Base-by-base conservation (phyloP, 92 coral and sea anemone species). In the Muricea muricata region DNA sequence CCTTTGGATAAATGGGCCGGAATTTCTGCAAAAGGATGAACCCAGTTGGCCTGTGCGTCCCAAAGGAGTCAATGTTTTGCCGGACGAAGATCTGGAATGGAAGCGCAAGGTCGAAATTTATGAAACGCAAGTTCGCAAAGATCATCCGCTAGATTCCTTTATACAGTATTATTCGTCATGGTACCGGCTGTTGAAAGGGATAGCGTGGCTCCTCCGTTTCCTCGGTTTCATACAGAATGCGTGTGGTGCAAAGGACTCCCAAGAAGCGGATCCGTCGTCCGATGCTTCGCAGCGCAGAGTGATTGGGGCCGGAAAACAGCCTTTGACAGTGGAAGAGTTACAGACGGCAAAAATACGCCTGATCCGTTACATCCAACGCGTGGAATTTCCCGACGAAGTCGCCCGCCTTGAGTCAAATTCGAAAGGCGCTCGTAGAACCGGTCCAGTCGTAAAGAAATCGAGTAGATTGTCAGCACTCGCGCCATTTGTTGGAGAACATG, bases 1-100 rank as follows among this genome's bases (percentile, higher is more conserved):
- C 68, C 60, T 42, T 2, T 73, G 79, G 79, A 73, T 46, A 1
- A 73, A 73, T 12, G 79, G 79, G 23, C 79, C 79, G 23, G 58
- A 41, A 0, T 73, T 73, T 41, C 79, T 73, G 0, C 57, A n/a
- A 26, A 61, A 39, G 14, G 18, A 73, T 14, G 79, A 42, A 73
- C 18, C 20, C 42, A 5, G 3, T 3, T 40, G 79, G 56, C 79
- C 52, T 24, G 14, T 15, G 60, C 26, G 60, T 15, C 79, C 79
- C 1, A 28, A 42, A 41, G 60, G 26, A 15, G 12, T 73, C 0
- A 73, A 13, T 13, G 34, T 42, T 2, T 37, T 46, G 18, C 29
- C 29, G 17, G 79, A 46, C 24, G 79, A 73, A 46, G 32, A 31
- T 34, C 35, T 73, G 1, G 75, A 69, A 41, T 69, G 75, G 75